Evolutionary conservation across 1,140 invertebrate species (phyloP).

Genomic region (Tribolium castaneum): DNA sequence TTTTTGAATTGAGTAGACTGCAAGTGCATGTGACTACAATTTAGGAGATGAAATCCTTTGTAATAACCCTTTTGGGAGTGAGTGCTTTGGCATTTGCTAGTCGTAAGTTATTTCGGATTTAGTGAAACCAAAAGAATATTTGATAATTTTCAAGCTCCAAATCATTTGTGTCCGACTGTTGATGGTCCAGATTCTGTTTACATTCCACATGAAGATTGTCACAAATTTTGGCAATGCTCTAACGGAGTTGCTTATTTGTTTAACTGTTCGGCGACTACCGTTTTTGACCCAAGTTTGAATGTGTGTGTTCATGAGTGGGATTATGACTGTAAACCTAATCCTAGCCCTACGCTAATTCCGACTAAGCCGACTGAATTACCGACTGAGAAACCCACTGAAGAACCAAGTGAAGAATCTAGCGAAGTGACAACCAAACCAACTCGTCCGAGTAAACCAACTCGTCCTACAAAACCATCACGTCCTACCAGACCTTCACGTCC

Average conservation of each 20-base stretch:
- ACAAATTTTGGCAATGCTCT: conserved; percentile 70
- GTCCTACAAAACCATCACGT: neutral
- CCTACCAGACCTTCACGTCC: neutral
- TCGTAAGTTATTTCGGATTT: neutral
- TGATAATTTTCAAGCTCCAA: neutral
- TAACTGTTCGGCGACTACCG: conserved; percentile 65
- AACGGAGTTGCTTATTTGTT: conserved; percentile 64
- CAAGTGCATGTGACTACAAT: conserved; percentile 10
- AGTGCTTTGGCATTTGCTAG: neutral
- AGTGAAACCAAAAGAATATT: neutral
- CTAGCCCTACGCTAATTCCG: neutral
- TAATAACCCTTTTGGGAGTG: neutral
- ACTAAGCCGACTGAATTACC: neutral
- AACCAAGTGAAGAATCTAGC: neutral
- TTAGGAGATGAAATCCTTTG: neutral
- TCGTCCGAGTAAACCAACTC: neutral
- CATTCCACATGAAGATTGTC: conserved; percentile 63
- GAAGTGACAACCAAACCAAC: neutral
- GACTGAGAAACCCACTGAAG: neutral
- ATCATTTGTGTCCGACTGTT: conserved; percentile 37
- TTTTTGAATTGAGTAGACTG: conserved; percentile 19
- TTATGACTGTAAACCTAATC: neutral
- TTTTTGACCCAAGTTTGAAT: conserved; percentile 67
- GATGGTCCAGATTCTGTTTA: conserved; percentile 48
- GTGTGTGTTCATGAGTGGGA: conserved; percentile 68